Base-by-base conservation (phyloP, 1,140 invertebrate species). In the Halictus rubicundus region DNA sequence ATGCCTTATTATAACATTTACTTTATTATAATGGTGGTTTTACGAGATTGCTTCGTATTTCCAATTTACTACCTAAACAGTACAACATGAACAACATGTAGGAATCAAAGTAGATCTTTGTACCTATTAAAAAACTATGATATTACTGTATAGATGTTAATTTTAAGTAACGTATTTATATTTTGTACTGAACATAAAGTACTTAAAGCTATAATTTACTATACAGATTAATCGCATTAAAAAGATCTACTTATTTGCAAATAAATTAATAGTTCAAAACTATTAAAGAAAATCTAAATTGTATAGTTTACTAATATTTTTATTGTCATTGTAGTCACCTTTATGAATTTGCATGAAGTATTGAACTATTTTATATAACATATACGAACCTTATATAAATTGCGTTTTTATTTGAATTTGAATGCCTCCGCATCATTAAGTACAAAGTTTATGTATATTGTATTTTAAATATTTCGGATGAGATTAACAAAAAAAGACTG, bases 141-240 rank as follows among this genome's bases (percentile, higher is more conserved):
- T 85, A 74, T 81, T 5, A 84, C 59, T 72, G 64, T 54, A 64
- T 76, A 80, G 82, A 61, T 60, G 72, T 59, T 72, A 83, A 75
- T 84, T 19, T 68, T 59, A 52, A 63, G 64, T 76, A 76, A 75
- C 66, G 80, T 77, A 80, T 72, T 63, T 84, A 79, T 46, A 54
- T 77, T 81, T 81, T 74, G 59, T 78, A 81, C 39, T 66, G 21
- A 69, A 21, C 27, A 70, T 85, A 78, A 81, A 46, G 27, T 84
- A 77, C 65, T 70, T 80, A 61, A 76, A 59, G 14, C 54, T 69
- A 79, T 61, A 10, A 74, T 66, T 68, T 68, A 60, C 54, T 79
- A 79, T 74, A 74, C 63, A 68, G 64, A 79, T 66, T 19, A 25
- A 66, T 60, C 19, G 23, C 32, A 60, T 8, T 49, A 25, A 12